Percentiles rank a stretch among this genome's conserved stretches.
These are phyloP conservation scores for Phaethon lepturus DNA, from an alignment of 2,113 vertebrate species.

Conservation along the genomic window DNA sequence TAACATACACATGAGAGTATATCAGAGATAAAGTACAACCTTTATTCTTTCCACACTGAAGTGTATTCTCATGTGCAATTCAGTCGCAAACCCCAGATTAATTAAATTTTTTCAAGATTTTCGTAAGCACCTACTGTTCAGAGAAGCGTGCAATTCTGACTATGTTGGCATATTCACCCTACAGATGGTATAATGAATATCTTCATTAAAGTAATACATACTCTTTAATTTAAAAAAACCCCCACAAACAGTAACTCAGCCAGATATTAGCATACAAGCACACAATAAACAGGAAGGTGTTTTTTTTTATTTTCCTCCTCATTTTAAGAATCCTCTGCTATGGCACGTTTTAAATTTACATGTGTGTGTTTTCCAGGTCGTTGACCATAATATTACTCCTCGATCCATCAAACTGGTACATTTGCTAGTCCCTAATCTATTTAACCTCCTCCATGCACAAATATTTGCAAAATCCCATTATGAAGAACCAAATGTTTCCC, in stretches of 20 bases:
- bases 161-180: neutral
- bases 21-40: neutral
- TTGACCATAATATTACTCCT: neutral
- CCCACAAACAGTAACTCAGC: neutral
- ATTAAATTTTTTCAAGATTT: neutral
- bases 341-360: neutral
- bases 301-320: neutral
- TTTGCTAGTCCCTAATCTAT: neutral
- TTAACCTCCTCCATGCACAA: neutral
- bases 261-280: neutral
- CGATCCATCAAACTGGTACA: neutral
- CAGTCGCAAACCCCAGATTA: neutral
- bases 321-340: neutral
- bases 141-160: neutral
- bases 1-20: neutral
- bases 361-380: neutral
- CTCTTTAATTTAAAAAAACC: neutral
- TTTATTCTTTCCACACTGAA: neutral
- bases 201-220: neutral
- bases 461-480: neutral
- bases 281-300: neutral
- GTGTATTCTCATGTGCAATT: neutral
- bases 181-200: neutral
- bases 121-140: neutral
- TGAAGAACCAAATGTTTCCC: neutral